These are phyloP conservation scores for Macrotus californicus DNA, from an alignment of 2,113 vertebrate species.

Conservation along the genomic window DNA sequence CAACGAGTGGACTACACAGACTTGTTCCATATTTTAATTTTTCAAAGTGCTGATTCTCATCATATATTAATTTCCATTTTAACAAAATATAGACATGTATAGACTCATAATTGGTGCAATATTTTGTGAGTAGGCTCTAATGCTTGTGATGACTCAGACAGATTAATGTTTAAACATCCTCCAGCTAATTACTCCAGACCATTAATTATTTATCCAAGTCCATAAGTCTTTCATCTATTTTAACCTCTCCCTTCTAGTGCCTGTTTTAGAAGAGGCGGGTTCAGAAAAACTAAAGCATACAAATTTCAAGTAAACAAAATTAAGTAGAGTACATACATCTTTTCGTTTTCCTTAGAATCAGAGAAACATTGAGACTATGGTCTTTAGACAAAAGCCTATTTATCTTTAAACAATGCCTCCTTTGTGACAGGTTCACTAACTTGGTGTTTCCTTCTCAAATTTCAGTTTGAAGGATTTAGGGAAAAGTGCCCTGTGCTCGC, in stretches of 20 bases:
- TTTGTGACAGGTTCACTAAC: constrained; percentile 47
- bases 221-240: constrained; percentile 32
- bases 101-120: constrained; percentile 26
- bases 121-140: constrained; percentile 15
- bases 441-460: constrained; percentile 49
- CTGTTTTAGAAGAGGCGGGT: constrained; percentile 11
- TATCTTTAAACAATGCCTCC: constrained; percentile 60
- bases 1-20: background rate
- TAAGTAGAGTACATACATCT: background rate
- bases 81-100: constrained; percentile 38
- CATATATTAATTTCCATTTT: constrained; percentile 49
- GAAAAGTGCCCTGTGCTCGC: background rate
- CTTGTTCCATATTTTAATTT: constrained; percentile 50
- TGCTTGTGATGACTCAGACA: constrained; percentile 56
- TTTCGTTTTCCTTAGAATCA: background rate
- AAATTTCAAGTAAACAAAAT: constrained; percentile 46
- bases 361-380: background rate
- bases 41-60: constrained; percentile 42
- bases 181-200: constrained; percentile 58
- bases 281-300: constrained; percentile 1
- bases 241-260: background rate
- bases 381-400: constrained; percentile 53
- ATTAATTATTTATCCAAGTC: constrained; percentile 70
- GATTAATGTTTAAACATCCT: constrained; percentile 70
- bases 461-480: constrained; percentile 52